phyloP scores from a whole-genome alignment of 2,888 invertebrate species.

The Leptarthrus brevirostris region DNA sequence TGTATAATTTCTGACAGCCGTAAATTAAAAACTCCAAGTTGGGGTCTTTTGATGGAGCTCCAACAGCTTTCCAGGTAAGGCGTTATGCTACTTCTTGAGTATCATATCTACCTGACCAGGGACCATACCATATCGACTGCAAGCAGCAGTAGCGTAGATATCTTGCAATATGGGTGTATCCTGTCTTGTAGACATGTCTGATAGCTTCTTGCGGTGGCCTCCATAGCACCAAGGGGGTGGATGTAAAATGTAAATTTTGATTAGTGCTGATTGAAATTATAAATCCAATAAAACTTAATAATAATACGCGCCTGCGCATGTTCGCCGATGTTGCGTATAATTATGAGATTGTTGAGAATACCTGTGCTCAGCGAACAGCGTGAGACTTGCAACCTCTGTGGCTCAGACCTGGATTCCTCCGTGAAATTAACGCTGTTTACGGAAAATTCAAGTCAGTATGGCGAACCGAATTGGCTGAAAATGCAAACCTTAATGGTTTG shows the following conservation, averaged over 20 bases:
- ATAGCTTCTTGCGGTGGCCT: slow-evolving; percentile 44
- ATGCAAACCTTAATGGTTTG: too few relatives aligned
- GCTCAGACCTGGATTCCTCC: neutral
- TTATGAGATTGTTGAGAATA: slow-evolving; percentile 9
- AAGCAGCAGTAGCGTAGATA: slow-evolving; percentile 42
- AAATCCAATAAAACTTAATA: slow-evolving; percentile 50
- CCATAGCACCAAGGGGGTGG: slow-evolving; percentile 46
- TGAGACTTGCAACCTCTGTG: slow-evolving; percentile 14
- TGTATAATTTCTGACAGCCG: slow-evolving; percentile 54
- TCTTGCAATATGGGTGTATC: slow-evolving; percentile 43
- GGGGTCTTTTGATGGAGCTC: slow-evolving; percentile 40
- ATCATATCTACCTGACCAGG: slow-evolving; percentile 31
- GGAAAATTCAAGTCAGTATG: too few relatives aligned
- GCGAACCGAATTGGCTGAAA: too few relatives aligned
- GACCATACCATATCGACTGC: neutral
- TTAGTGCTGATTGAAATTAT: slow-evolving; percentile 52
- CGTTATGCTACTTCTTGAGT: slow-evolving; percentile 32
- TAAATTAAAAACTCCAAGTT: slow-evolving; percentile 53
- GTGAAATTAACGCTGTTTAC: neutral
- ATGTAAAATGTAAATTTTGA: slow-evolving; percentile 53
- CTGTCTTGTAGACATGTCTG: slow-evolving; percentile 50
- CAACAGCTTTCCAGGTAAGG: slow-evolving; percentile 45
- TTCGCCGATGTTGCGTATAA: slow-evolving; percentile 35
- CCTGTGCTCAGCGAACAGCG: slow-evolving; percentile 27
- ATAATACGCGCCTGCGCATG: slow-evolving; percentile 45